Conservation (phyloP, 1,140 invertebrate genomes). For the Solen grandis region DNA sequence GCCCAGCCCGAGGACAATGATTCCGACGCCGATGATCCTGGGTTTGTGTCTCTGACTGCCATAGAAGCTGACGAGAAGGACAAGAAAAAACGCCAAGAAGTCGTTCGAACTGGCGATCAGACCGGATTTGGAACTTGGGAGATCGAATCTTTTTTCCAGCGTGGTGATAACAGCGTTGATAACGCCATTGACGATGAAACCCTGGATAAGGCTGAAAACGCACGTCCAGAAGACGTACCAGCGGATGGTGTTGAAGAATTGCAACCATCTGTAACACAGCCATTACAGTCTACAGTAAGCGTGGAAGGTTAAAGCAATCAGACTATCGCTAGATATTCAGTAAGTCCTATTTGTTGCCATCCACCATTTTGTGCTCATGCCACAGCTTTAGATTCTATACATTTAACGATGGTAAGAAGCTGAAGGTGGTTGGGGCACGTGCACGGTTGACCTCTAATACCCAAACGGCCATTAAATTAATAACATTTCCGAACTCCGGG, state of each 20-base stretch:
- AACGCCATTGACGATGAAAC: slow-evolving; percentile 92
- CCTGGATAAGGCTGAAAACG: slow-evolving; percentile 79
- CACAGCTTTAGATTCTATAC: too few species aligned
- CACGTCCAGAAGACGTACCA: slow-evolving; percentile 67
- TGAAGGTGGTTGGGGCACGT: too few species aligned
- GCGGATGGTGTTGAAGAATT: slow-evolving; percentile 61
- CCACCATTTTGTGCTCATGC: neutral
- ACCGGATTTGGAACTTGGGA: slow-evolving; percentile 87
- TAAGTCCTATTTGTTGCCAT: neutral
- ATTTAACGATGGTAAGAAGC: neutral
- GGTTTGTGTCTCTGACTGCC: slow-evolving; percentile 89
- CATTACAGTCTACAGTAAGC: neutral
- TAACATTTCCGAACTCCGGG: too few species aligned
- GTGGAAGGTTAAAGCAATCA: neutral
- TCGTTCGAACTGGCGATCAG: slow-evolving; percentile 90
- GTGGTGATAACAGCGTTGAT: slow-evolving; percentile 92
- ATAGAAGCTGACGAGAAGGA: slow-evolving; percentile 91
- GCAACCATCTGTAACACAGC: slow-evolving; percentile 49
- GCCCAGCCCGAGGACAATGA: slow-evolving; percentile 88
- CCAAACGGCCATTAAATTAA: too few species aligned
- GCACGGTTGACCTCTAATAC: too few species aligned
- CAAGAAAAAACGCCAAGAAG: slow-evolving; percentile 88
- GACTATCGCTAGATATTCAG: neutral
- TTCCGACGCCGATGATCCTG: slow-evolving; percentile 86
- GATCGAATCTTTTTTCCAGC: slow-evolving; percentile 90